phyloP scores from a whole-genome alignment of 2,113 vertebrate species.

The Boulengeromyrus knoepffleri region DNA sequence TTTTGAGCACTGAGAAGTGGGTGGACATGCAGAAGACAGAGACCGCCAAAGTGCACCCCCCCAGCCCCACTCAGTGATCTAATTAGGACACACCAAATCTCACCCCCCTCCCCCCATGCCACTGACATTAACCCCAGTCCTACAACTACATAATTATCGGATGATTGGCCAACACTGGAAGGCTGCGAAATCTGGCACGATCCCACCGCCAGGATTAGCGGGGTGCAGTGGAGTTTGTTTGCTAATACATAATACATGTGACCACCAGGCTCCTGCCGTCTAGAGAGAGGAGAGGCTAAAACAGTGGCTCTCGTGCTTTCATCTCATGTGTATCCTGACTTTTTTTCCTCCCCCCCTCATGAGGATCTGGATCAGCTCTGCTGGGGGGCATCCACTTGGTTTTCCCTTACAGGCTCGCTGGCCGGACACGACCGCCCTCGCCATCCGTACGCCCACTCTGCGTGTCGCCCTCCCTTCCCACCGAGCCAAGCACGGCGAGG shows the following conservation, averaged over 20 bases:
- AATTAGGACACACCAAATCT: background rate
- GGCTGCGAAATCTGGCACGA: background rate
- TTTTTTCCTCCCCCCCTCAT: background rate
- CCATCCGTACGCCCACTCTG: background rate
- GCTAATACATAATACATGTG: slow-evolving; percentile 11
- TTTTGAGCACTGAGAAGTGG: background rate
- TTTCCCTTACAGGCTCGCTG: background rate
- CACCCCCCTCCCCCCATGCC: background rate
- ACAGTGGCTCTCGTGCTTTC: background rate
- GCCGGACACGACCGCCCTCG: background rate
- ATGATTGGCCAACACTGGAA: background rate
- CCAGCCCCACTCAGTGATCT: background rate
- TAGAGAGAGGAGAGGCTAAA: background rate
- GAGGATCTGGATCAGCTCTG: background rate
- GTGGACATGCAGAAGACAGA: background rate
- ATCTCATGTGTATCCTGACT: background rate
- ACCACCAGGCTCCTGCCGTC: background rate
- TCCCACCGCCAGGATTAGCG: background rate
- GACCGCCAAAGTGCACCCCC: background rate
- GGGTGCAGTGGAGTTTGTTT: background rate
- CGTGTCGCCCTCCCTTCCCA: background rate
- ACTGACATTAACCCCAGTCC: background rate
- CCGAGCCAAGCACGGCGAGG: background rate
- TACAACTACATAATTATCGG: background rate
- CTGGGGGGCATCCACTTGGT: background rate